A percentile compares a stretch with the other conserved stretches of the same genome.
Conservation (phyloP, 2,888 invertebrate species). For the Hofmannophila pseudospretella region DNA sequence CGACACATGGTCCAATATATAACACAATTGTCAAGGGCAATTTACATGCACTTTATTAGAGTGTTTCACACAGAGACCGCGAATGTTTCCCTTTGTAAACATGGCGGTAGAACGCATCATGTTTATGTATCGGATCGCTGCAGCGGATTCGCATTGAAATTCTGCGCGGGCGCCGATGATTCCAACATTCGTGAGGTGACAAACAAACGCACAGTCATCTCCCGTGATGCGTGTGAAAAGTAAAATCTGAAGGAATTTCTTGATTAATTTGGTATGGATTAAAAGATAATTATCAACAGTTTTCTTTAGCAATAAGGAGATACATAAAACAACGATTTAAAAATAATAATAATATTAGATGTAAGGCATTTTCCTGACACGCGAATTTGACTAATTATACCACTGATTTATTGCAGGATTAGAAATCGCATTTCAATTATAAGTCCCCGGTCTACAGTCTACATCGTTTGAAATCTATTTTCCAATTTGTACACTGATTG, state of each 20-base stretch:
- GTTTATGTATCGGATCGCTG: slow-evolving; percentile 64
- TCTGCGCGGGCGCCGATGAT: slow-evolving; percentile 66
- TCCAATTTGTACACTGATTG: slow-evolving; percentile 1
- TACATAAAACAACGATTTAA: no score
- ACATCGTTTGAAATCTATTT: not conserved
- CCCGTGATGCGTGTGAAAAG: slow-evolving; percentile 66
- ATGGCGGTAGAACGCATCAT: slow-evolving; percentile 60
- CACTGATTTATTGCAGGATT: not conserved
- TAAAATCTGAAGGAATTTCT: slow-evolving; percentile 13
- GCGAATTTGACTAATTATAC: no score
- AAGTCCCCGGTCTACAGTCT: not conserved
- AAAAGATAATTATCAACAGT: no score
- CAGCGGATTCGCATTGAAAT: slow-evolving; percentile 72
- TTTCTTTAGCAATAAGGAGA: no score
- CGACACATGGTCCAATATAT: no score
- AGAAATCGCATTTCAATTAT: slow-evolving; percentile 1
- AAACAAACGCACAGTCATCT: slow-evolving; percentile 48
- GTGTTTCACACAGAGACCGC: slow-evolving; percentile 52
- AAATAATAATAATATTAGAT: no score
- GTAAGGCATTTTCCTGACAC: no score
- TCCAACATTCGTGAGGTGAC: slow-evolving; percentile 65
- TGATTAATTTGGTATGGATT: no score
- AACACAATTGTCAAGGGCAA: slow-evolving; percentile 51
- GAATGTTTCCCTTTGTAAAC: slow-evolving; percentile 71
- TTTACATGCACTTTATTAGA: slow-evolving; percentile 52